Percentiles rank a stretch among this genome's conserved stretches.
Evolutionary conservation across 2,113 vertebrate species (phyloP).

Genomic region (Theristicus caerulescens): DNA sequence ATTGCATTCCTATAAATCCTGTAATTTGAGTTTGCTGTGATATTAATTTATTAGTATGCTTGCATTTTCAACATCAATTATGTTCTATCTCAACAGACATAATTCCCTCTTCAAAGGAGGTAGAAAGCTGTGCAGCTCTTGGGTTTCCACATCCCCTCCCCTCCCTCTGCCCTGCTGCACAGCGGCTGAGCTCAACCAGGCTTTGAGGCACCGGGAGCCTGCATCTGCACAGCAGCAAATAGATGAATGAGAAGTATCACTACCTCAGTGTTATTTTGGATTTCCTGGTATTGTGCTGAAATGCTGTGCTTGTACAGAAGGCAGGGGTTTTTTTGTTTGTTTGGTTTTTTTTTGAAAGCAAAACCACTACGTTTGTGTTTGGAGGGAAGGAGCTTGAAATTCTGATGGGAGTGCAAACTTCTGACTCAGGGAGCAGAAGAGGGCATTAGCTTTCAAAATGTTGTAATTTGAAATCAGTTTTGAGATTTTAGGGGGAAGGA

Average conservation of each 20-base stretch:
- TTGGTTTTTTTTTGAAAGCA: not conserved
- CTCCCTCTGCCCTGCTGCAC: not conserved
- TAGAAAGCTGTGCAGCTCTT: not conserved
- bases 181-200: accelerated
- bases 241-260: not conserved
- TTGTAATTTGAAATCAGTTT: not conserved
- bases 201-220: not conserved
- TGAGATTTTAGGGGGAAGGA: not conserved
- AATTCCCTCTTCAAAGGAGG: constrained; percentile 39
- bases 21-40: constrained; percentile 9
- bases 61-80: constrained; percentile 48
- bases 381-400: not conserved
- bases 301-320: not conserved
- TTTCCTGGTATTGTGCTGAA: not conserved
- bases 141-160: not conserved
- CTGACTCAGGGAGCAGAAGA: not conserved
- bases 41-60: constrained; percentile 54
- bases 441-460: not conserved
- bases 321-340: too few relatives aligned
- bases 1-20: constrained; percentile 42
- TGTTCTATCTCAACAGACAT: constrained; percentile 14
- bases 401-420: not conserved
- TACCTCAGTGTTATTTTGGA: accelerated
- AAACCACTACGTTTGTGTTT: accelerated
- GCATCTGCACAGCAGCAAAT: not conserved